These are phyloP conservation scores for Drosophila vallismaia DNA, from an alignment of 2,888 invertebrate species.

Conservation along the genomic window DNA sequence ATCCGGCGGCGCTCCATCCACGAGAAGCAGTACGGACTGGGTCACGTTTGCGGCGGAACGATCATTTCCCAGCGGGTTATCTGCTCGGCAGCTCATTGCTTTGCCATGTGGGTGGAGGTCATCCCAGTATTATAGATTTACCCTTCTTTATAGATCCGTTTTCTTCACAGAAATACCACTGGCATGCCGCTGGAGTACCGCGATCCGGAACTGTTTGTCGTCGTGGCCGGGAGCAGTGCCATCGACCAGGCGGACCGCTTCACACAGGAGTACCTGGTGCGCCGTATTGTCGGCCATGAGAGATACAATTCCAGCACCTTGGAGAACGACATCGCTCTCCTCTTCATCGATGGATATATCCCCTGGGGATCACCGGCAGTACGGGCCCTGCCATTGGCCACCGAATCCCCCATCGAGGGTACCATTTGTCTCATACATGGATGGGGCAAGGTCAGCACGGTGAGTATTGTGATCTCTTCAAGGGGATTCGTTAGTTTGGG, in stretches of 20 bases:
- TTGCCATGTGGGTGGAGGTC: conserved; percentile 46
- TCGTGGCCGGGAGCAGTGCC: conserved; percentile 50
- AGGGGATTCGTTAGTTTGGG: no score
- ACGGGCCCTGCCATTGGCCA: conserved; percentile 16
- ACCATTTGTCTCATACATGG: conserved; percentile 54
- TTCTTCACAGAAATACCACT: conserved; percentile 40
- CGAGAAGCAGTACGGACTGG: conserved; percentile 37
- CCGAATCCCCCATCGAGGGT: background rate
- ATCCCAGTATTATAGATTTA: background rate
- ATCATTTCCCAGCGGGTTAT: conserved; percentile 55
- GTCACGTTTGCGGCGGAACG: conserved; percentile 60
- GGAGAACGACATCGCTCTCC: conserved; percentile 60
- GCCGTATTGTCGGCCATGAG: conserved; percentile 45
- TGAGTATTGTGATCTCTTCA: background rate
- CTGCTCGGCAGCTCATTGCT: conserved; percentile 63
- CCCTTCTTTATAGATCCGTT: background rate
- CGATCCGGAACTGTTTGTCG: conserved; percentile 26
- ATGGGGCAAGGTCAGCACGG: conserved; percentile 50
- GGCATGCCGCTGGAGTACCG: conserved; percentile 4
- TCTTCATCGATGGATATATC: conserved; percentile 53
- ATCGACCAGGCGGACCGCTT: conserved; percentile 2
- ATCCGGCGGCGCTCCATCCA: conserved; percentile 46
- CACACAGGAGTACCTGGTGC: conserved; percentile 36
- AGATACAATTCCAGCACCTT: conserved; percentile 19
- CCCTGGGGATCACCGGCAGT: conserved; percentile 15